Evolutionary conservation across 2,113 vertebrate species (phyloP).

Genomic region (Colinus virginianus): DNA sequence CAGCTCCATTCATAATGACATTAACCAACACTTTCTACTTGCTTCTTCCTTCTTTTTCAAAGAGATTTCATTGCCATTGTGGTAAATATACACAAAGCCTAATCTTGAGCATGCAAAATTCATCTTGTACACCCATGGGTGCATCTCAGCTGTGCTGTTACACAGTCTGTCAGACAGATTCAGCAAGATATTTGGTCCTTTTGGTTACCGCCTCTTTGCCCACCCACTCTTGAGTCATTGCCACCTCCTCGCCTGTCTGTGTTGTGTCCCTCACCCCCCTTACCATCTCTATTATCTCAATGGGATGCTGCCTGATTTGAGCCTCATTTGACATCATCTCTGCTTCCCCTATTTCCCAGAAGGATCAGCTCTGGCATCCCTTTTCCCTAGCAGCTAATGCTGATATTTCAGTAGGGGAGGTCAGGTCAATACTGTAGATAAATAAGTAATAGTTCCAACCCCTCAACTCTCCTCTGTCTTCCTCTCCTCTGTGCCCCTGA

Average conservation of each 20-base stretch:
- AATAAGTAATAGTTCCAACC: slow-evolving; percentile 53
- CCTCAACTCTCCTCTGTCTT: neutral
- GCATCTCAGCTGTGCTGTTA: neutral
- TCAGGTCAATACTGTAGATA: slow-evolving; percentile 49
- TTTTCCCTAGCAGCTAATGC: slow-evolving; percentile 4
- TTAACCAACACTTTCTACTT: neutral
- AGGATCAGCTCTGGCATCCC: slow-evolving; percentile 1
- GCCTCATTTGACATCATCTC: neutral
- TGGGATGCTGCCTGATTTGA: neutral
- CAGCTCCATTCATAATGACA: neutral
- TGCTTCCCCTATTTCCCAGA: neutral
- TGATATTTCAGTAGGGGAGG: slow-evolving; percentile 37
- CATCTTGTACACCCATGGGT: neutral
- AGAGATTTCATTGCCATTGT: neutral
- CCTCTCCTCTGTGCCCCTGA: slow-evolving; percentile 25
- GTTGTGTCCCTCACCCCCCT: neutral
- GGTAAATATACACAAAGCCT: neutral
- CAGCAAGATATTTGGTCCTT: neutral
- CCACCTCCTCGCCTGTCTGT: neutral
- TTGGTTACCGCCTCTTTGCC: neutral
- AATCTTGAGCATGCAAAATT: neutral
- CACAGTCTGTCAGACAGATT: neutral
- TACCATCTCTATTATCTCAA: neutral
- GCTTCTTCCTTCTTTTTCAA: neutral
- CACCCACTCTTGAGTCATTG: neutral